Base-by-base conservation (phyloP, 2,113 vertebrate genomes). In the Typhlomys cinereus region DNA sequence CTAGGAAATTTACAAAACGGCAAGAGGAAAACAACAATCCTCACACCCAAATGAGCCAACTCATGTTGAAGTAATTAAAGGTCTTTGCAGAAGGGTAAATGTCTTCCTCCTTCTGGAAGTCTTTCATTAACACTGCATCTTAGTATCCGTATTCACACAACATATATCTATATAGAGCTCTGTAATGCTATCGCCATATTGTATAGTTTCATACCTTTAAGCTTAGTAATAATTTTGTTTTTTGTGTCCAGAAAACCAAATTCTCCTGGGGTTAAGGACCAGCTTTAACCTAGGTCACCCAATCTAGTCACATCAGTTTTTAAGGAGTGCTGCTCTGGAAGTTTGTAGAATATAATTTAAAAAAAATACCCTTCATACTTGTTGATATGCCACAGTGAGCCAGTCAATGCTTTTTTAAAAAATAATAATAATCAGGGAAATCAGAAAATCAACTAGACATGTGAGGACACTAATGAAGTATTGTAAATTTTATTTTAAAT, bases 1-100 rank as follows among this genome's bases (percentile, higher is more conserved):
- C 81, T 80, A 31, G 66, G 36, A 92, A 88, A 78, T 34, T 66
- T 52, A 52, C 52, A 52, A 52, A 52, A 9, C 52, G n/a, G n/a
- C n/a, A 12, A 9, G 52, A 52, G 52, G 52, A 52, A 52, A 52
- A 52, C 52, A 52, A n/a, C n/a, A n/a, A n/a, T 52, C 52, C 17
- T 52, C 52, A 52, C 52, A 52, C 10, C 52, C 52, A 12, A 52
- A 90, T 82, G 89, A 84, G n/a, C 83, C 54, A 18, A 87, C 41
- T 94, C 82, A 54, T 15, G 36, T n/a, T 52, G 44, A 27, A 31
- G 80, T 92, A 94, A 78, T 94, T 78, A 92, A 74, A 31, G 44
- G n/a, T n/a, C n/a, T n/a, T 92, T 90, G 85, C 34, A 64, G 91
- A 94, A 95, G 36, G 12, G 11, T n/a, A 48, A 25, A 7, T 8